Evolutionary conservation across 2,888 invertebrate species (phyloP), one percentile per base, ranked within the genome.

Genomic region (Trypoxylon attenuatum): DNA sequence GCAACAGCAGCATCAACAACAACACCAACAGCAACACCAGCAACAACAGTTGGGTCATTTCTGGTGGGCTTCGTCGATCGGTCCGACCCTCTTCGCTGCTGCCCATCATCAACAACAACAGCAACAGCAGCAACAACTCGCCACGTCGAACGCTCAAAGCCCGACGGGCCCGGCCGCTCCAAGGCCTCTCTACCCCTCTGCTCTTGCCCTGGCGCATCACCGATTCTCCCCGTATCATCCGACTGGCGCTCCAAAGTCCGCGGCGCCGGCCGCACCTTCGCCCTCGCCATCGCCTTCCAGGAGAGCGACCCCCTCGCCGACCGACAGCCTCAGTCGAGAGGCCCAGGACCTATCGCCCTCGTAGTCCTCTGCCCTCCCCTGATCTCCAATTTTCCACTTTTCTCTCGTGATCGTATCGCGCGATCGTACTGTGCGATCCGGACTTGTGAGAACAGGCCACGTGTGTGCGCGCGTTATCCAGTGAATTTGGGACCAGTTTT

Each of bases 51-150:
- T 79, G 15, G 80, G 79, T 0, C 84, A 86, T 33, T 70, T 87
- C 0, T 86, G 86, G 86, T 87, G 87, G 87, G 85, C 86, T 10
- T 85, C 86, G 2, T 87, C 87, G 2, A 58, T 86, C 39, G 86
- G 86, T 0, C 83, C 86, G 2, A 84, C 85, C 2, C 79, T 89
- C 10, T 89, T 90, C 70, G 89, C 89, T 0, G 89, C 89, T 0
- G 89, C 76, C 71, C 89, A 85, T 47, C 87, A 86, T 53, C 84
- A 84, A 1, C 84, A 84, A 13, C 80, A 83, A 19, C 78, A 79
- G 19, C 79, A 80, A 6, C 89, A 85, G 42, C 92, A 92, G 51
- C 92, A 93, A 78, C 92, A 92, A 79, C 80, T 92, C 46, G 90
- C 90, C 0, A 87, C 87, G 0, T 86, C 87, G 0, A 87, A 87